phyloP scores from a whole-genome alignment of 1,140 invertebrate genomes.

The Penaeus indicus region DNA sequence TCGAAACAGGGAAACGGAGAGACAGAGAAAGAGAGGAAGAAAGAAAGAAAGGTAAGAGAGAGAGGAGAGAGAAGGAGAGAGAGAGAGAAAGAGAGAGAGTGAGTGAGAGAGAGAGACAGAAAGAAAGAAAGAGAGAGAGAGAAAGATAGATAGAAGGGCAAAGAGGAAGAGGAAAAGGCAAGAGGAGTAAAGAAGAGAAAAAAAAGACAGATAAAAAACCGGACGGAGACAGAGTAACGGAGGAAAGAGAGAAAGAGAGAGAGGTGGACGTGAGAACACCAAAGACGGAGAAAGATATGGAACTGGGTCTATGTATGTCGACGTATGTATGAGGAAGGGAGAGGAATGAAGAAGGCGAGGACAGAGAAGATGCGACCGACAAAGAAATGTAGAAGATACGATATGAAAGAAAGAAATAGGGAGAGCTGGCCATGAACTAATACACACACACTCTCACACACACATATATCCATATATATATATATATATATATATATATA shows the following conservation, averaged over 20 bases:
- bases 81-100: too few relatives aligned
- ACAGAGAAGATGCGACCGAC: background rate
- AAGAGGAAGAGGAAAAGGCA: too few relatives aligned
- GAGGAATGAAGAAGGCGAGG: background rate
- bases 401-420: background rate
- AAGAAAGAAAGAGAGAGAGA: background rate
- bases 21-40: background rate
- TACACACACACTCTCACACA: background rate
- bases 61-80: constrained; percentile 5
- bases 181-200: background rate
- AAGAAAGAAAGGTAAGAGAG: background rate
- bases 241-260: too few relatives aligned
- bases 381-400: constrained; percentile 1
- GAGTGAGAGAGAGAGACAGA: constrained; percentile 2
- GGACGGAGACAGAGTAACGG: too few relatives aligned
- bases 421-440: background rate
- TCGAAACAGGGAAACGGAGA: background rate
- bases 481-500: constrained; percentile 12
- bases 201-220: too few relatives aligned
- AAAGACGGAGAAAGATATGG: too few relatives aligned
- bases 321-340: too few relatives aligned
- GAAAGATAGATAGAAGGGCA: background rate
- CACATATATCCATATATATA: constrained; percentile 8
- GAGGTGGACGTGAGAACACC: too few relatives aligned
- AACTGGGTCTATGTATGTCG: too few relatives aligned